Evolutionary conservation across 2,113 vertebrate species (phyloP).

Genomic region (Oxygymnocypris stewartii): DNA sequence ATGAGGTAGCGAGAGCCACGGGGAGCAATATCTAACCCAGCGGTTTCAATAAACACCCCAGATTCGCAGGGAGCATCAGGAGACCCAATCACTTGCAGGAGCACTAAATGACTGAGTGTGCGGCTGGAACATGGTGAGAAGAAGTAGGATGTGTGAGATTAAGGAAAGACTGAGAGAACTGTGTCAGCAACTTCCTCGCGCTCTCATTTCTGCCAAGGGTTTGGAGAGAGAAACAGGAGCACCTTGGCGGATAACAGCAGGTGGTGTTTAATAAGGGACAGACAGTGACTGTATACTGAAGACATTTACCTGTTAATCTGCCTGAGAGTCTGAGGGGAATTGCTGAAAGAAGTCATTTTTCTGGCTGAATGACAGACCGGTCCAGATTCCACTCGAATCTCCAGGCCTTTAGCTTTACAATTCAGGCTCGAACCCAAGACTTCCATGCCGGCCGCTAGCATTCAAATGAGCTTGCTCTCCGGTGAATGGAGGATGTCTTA

Average conservation of each 20-base stretch:
- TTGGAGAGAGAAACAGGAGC: constrained; percentile 37
- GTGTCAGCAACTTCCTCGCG: constrained; percentile 19
- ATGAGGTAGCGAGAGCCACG: constrained; percentile 34
- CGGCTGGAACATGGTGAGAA: constrained; percentile 26
- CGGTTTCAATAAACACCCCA: constrained; percentile 55
- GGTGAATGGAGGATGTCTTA: neutral
- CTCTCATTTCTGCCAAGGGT: constrained; percentile 38
- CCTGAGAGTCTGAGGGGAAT: neutral
- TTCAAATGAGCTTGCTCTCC: constrained; percentile 23
- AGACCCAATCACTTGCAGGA: constrained; percentile 50
- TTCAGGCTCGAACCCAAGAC: constrained; percentile 2
- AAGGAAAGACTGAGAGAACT: constrained; percentile 41
- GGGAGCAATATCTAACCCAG: constrained; percentile 49
- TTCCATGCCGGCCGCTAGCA: neutral
- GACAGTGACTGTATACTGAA: constrained; percentile 35
- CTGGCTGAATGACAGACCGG: constrained; percentile 3
- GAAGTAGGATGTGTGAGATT: constrained; percentile 49
- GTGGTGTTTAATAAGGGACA: constrained; percentile 38
- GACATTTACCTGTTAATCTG: constrained; percentile 33
- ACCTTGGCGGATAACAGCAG: constrained; percentile 25
- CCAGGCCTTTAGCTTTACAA: neutral
- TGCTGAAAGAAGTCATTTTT: constrained; percentile 5
- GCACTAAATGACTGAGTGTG: constrained; percentile 42
- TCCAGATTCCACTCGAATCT: constrained; percentile 14
- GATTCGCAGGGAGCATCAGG: constrained; percentile 42